Conservation (phyloP, 2,797 vertebrate genomes). For the Lutjanus argentimaculatus region DNA sequence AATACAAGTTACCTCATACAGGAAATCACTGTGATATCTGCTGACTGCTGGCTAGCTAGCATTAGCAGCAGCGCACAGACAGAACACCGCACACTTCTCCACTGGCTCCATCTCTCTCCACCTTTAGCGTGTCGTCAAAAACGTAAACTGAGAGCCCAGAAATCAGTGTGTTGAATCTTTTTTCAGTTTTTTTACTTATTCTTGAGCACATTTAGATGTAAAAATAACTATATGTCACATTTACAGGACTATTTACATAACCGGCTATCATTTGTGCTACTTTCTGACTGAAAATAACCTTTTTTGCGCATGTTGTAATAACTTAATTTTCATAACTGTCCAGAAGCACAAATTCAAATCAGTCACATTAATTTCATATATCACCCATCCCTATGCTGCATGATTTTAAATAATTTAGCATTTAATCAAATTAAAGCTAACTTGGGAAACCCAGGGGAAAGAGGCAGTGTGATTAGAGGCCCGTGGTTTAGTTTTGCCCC, state of each 20-base stretch:
- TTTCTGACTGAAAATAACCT: background rate
- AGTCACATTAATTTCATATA: background rate
- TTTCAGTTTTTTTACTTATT: no score
- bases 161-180: no score
- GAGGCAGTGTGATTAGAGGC: background rate
- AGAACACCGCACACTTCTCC: no score
- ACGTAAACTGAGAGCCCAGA: no score
- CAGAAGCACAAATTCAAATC: background rate
- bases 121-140: no score
- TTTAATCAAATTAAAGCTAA: background rate
- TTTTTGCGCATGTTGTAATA: background rate
- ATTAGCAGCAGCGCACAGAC: no score
- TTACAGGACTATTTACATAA: background rate
- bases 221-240: no score
- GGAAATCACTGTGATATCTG: no score
- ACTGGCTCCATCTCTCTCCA: no score
- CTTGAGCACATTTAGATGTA: no score
- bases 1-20: no score
- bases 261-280: background rate
- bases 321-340: background rate
- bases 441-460: background rate
- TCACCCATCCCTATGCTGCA: background rate
- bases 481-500: background rate
- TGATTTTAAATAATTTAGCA: slow-evolving; percentile 8
- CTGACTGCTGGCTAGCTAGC: no score